Base-by-base conservation (phyloP, 2,888 invertebrate species). In the Eupelmus urozonus region DNA sequence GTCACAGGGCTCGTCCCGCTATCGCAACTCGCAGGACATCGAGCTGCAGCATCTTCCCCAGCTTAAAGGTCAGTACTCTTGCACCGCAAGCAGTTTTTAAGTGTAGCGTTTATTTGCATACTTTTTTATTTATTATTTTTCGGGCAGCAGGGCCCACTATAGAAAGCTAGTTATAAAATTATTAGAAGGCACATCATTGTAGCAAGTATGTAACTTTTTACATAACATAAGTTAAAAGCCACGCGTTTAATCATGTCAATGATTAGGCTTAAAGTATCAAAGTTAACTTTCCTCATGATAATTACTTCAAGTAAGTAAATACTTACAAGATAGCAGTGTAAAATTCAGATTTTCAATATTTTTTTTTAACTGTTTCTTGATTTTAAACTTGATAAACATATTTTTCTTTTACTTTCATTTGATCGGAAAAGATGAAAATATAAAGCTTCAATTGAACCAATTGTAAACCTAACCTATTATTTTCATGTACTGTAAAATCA, bases 1-100 rank as follows among this genome's bases (percentile, higher is more conserved):
- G 92, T 98, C 98, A 90, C 98, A 99, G 92, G 99, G 99, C 88
- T 98, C 98, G 87, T 99, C 99, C 83, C 94, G 99, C 88, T 99
- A 99, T 92, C 95, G 98, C 91, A 97, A 98, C 90, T 97, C 98
- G 89, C 97, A 97, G 92, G 98, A 98, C 91, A 97, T 98, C 87
- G 99, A 99, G 91, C 92, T 99, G 85, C 97, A 97, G 91, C 96
- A 96, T 90, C 93, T 99, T 91, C 98, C 99, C 86, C 94, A 96
- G 89, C 94, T 99, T 86, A 99, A 98, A 97, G 99, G 99, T 99
- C 89, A 90, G 92, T 90, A 72, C 42, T 27, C 25, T 25, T 29
- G 4, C 0, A 55, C n/a, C 13, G 3, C 5, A 49, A 4, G n/a
- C n/a, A 53, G 1, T 3, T 5, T 53, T 34, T 27, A 42, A 34